Base-by-base conservation (phyloP, 2,888 invertebrate species). In the Parnassius smintheus region DNA sequence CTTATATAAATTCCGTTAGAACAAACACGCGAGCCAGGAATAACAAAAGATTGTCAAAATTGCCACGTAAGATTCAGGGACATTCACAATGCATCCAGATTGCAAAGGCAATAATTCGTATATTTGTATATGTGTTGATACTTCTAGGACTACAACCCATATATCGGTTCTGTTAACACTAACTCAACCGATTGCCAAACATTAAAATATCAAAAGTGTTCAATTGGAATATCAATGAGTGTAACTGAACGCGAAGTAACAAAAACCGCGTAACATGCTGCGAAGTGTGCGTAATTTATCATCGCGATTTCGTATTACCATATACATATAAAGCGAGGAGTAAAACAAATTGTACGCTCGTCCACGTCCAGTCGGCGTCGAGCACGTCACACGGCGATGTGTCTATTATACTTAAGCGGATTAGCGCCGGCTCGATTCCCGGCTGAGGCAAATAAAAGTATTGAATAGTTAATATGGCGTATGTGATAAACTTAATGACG, bases 351-450 rank as follows among this genome's bases (percentile, higher is more conserved):
- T 52, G 62, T 46, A n/a, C 35, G 52, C 60, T 41, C 60, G 53
- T 59, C 55, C 56, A 46, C 60, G 53, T 59, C 55, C 56, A 46
- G 59, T 59, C 59, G 45, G 45, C 44, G 48, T 53, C 18, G 49
- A 18, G 9, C 52, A 50, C 59, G 44, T 63, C 63, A 59, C 57
- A 60, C 44, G 25, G 52, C 60, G 68, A 69, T 63, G 65, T 68
- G 65, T 68, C 66, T 69, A 69, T 70, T 70, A 69, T 65, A 63
- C 59, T 63, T 73, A 73, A 73, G 71, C 72, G 54, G 72, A 71
- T 75, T 75, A 75, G 59, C 59, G 65, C 65, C 63, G 60, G 62
- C 69, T 70, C 66, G 66, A 67, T 66, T 70, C 68, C 55, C 65
- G 62, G 58, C 48, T 66, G 65, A 59, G 51, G 62, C 66, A 69